A percentile compares a stretch with the other conserved stretches of the same genome.
phyloP scores from a whole-genome alignment of 1,140 invertebrate genomes.

The Anastrepha obliqua region DNA sequence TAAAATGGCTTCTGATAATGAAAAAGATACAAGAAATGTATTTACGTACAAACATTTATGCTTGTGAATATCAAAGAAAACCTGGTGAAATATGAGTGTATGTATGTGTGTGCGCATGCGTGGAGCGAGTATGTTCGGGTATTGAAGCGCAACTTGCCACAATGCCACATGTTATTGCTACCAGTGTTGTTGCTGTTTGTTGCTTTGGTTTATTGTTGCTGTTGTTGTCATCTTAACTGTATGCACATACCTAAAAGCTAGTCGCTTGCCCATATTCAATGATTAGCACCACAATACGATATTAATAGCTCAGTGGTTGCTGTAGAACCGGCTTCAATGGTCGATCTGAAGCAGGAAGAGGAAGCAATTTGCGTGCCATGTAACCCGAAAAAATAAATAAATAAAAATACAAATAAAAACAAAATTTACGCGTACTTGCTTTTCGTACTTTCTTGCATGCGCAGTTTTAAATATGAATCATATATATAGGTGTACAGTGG shows the following conservation, averaged over 20 bases:
- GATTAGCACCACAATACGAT: slow-evolving; percentile 29
- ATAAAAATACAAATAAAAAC: background rate
- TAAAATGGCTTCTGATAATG: slow-evolving; percentile 25
- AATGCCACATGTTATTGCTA: slow-evolving; percentile 2
- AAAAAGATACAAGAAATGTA: background rate
- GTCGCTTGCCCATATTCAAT: slow-evolving; percentile 4
- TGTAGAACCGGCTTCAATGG: slow-evolving; percentile 22
- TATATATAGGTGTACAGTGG: background rate
- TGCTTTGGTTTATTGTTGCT: background rate
- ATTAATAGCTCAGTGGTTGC: slow-evolving; percentile 30
- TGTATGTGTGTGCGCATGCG: background rate
- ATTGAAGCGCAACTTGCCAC: background rate
- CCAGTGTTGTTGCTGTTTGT: background rate
- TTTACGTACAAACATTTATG: background rate
- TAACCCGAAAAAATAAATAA: slow-evolving; percentile 26
- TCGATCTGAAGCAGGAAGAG: slow-evolving; percentile 39
- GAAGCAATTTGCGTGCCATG: slow-evolving; percentile 7
- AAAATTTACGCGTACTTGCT: slow-evolving; percentile 1
- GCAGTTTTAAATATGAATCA: background rate
- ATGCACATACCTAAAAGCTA: background rate
- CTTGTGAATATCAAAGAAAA: slow-evolving; percentile 4
- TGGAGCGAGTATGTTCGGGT: background rate
- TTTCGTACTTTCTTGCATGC: background rate
- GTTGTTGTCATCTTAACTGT: background rate
- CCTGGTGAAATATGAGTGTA: background rate